Percentiles rank a stretch among this genome's conserved stretches.
Evolutionary conservation across 2,113 vertebrate species (phyloP).

Genomic region (Protobothrops flavoviridis): DNA sequence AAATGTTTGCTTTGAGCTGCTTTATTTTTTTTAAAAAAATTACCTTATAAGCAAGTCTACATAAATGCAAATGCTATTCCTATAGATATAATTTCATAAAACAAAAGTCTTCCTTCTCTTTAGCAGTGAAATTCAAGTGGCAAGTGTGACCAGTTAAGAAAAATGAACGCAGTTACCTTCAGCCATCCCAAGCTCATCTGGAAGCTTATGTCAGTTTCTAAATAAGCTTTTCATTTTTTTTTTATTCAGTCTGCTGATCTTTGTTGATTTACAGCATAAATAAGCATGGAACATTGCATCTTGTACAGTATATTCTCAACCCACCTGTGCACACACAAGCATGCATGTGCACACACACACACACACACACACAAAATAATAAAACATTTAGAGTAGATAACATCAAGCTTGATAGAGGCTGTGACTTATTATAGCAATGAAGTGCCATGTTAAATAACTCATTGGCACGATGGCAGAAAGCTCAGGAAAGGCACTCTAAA

Average conservation of each 20-base stretch:
- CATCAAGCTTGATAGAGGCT: conserved; percentile 70
- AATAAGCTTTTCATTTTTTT: conserved; percentile 82
- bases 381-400: conserved; percentile 76
- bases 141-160: conserved; percentile 77
- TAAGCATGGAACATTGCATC: conserved; percentile 72
- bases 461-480: conserved; percentile 65
- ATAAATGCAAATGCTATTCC: conserved; percentile 74
- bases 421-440: conserved; percentile 73
- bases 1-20: conserved; percentile 55
- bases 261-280: conserved; percentile 81
- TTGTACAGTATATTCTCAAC: conserved; percentile 70
- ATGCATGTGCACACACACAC: background rate
- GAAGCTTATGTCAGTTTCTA: conserved; percentile 78
- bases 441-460: conserved; percentile 71
- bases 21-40: conserved; percentile 46
- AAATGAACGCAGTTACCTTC: conserved; percentile 77
- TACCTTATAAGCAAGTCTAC: conserved; percentile 68
- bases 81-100: conserved; percentile 75
- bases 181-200: conserved; percentile 73
- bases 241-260: conserved; percentile 78
- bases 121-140: conserved; percentile 76
- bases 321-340: background rate
- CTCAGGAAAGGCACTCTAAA: conserved; percentile 55
- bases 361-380: conserved; percentile 66
- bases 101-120: conserved; percentile 74